phyloP scores from a whole-genome alignment of 2,797 vertebrate species.

The Mormyrus proboscirostris region DNA sequence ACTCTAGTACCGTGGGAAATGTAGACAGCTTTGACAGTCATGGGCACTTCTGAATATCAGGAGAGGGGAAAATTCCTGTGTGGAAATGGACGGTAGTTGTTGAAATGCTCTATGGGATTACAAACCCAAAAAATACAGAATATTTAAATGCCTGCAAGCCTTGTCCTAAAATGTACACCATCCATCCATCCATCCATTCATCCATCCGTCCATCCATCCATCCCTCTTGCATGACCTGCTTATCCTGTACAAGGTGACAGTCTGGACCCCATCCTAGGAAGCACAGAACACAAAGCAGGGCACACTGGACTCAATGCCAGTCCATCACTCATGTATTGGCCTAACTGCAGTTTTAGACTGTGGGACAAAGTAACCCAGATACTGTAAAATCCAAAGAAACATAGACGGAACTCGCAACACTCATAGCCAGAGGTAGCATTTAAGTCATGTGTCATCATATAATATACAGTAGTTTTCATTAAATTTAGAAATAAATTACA shows the following conservation, averaged over 20 bases:
- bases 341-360: background rate
- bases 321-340: background rate
- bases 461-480: background rate
- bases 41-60: background rate
- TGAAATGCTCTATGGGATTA: background rate
- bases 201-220: background rate
- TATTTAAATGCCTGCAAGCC: background rate
- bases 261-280: background rate
- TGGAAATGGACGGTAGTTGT: background rate
- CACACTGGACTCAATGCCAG: background rate
- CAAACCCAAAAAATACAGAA: background rate
- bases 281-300: background rate
- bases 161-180: background rate
- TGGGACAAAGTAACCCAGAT: background rate
- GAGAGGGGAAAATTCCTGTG: background rate
- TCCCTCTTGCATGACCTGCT: background rate
- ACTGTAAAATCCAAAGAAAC: background rate
- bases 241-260: background rate
- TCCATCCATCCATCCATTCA: background rate
- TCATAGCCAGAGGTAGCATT: background rate
- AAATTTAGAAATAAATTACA: background rate
- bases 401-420: background rate
- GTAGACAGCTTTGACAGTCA: background rate
- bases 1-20: background rate
- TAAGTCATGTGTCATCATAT: background rate